A percentile compares a stretch with the other conserved stretches of the same genome.
Evolutionary conservation across 2,113 vertebrate genomes (phyloP).

Genomic region (Sander lucioperca): DNA sequence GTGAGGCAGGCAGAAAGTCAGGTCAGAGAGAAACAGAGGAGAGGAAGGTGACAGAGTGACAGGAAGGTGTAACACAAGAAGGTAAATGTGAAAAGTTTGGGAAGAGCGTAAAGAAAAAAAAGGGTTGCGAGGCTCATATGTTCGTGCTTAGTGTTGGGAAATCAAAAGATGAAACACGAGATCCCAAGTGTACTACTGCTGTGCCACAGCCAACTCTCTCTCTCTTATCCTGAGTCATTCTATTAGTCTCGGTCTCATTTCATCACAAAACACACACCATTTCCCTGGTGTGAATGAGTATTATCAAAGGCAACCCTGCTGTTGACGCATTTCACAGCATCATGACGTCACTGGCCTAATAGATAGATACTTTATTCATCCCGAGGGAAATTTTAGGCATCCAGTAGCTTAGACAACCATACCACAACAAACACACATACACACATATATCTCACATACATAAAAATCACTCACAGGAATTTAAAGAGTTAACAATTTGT

Average conservation of each 20-base stretch:
- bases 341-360: conserved; percentile 58
- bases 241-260: conserved; percentile 27
- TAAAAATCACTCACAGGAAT: too few relatives aligned
- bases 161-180: conserved; percentile 58
- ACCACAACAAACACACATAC: too few relatives aligned
- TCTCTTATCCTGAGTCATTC: conserved; percentile 2
- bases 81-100: conserved; percentile 38
- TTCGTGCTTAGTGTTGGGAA: conserved; percentile 71
- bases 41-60: conserved; percentile 42
- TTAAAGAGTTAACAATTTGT: too few relatives aligned
- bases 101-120: not conserved
- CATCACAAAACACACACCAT: conserved; percentile 24
- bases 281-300: conserved; percentile 25
- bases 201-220: conserved; percentile 37
- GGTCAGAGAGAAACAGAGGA: conserved; percentile 33
- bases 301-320: conserved; percentile 34
- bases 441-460: too few relatives aligned
- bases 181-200: conserved; percentile 52
- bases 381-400: too few relatives aligned
- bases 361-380: not conserved
- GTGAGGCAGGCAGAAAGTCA: conserved; percentile 47
- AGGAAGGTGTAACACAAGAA: conserved; percentile 66
- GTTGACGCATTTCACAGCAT: conserved; percentile 62
- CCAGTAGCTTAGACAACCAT: too few relatives aligned
- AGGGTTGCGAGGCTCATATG: conserved; percentile 49